Conservation (phyloP, 2,888 invertebrate species). For the Hypomecis punctinalis region DNA sequence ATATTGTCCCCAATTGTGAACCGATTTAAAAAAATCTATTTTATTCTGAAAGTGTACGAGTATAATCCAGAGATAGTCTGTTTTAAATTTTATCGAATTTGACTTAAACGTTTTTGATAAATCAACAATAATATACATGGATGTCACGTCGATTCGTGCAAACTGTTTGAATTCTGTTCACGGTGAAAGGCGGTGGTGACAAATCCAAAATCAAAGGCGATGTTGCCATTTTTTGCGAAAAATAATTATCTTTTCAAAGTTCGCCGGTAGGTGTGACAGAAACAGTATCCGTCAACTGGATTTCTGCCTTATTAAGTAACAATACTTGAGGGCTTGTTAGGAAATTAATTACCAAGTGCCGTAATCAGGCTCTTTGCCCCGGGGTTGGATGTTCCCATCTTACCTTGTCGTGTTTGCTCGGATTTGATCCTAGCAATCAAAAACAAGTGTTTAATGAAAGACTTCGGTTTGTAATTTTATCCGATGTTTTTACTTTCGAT, state of each 20-base stretch:
- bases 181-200: too few species aligned
- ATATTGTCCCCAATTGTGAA: too few species aligned
- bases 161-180: too few species aligned
- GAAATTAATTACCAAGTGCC: slow-evolving; percentile 77
- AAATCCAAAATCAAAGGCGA: too few species aligned
- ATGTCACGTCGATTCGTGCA: too few species aligned
- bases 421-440: slow-evolving; percentile 57
- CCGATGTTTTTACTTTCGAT: neutral
- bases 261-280: slow-evolving; percentile 11
- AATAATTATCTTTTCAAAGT: neutral
- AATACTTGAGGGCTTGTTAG: slow-evolving; percentile 60
- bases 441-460: slow-evolving; percentile 46
- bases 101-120: too few species aligned
- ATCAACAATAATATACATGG: too few species aligned
- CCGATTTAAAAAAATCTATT: too few species aligned
- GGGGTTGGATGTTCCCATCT: slow-evolving; percentile 57
- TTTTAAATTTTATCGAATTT: too few species aligned
- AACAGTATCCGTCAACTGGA: slow-evolving; percentile 34
- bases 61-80: too few species aligned
- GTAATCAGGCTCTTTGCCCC: slow-evolving; percentile 67
- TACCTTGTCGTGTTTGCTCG: slow-evolving; percentile 55
- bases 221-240: neutral
- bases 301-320: slow-evolving; percentile 50
- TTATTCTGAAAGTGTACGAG: too few species aligned
- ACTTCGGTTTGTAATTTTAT: slow-evolving; percentile 39